Evolutionary conservation across 2,888 invertebrate species (phyloP).

Genomic region (Buathra laborator): DNA sequence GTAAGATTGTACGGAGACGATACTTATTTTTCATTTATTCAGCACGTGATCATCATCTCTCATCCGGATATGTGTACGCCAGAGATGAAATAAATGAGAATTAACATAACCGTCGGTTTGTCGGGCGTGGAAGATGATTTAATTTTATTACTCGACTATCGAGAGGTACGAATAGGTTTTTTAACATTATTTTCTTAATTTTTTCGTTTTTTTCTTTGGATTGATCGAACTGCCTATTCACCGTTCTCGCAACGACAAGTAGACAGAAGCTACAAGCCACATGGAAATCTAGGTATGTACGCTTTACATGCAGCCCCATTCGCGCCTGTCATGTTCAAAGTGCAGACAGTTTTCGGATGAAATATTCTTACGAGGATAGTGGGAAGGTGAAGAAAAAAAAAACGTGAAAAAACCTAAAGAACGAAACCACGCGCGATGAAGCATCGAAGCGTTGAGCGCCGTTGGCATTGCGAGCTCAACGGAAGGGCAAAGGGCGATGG

Average conservation of each 20-base stretch:
- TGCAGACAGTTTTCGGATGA: slow-evolving; percentile 58
- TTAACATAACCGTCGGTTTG: slow-evolving; percentile 33
- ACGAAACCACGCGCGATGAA: not conserved
- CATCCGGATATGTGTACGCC: not conserved
- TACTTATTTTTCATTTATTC: slow-evolving; percentile 61
- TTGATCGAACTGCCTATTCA: not conserved
- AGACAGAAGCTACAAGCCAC: slow-evolving; percentile 46
- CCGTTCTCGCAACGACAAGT: slow-evolving; percentile 25
- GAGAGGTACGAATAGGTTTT: not conserved
- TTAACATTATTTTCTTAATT: not conserved
- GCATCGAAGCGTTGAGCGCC: not conserved
- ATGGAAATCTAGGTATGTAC: slow-evolving; percentile 54
- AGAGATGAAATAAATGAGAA: slow-evolving; percentile 46
- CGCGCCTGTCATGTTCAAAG: slow-evolving; percentile 48
- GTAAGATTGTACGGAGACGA: not conserved
- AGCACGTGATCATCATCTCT: slow-evolving; percentile 43
- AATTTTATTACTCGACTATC: slow-evolving; percentile 22
- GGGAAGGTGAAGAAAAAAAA: slow-evolving; percentile 1
- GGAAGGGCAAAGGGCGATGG: slow-evolving; percentile 62
- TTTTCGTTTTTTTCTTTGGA: not conserved
- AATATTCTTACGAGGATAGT: slow-evolving; percentile 41
- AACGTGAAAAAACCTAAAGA: not conserved
- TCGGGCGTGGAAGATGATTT: slow-evolving; percentile 22
- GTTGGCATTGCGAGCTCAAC: not conserved
- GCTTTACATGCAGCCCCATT: slow-evolving; percentile 32